Conservation (phyloP, 2,113 vertebrate genomes). For the Suricata suricatta region DNA sequence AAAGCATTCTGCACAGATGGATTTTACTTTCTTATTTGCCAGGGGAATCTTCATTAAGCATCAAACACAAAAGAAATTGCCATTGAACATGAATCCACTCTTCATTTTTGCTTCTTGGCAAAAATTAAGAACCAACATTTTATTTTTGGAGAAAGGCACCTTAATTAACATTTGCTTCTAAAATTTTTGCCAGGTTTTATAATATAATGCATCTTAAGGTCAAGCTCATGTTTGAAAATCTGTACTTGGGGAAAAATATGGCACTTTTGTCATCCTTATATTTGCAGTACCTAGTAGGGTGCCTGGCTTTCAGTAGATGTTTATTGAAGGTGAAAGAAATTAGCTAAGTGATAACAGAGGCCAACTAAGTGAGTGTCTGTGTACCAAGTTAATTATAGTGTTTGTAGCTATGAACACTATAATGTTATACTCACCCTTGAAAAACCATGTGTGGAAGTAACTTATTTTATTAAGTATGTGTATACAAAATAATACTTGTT, state of each 20-base stretch:
- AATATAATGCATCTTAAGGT: slow-evolving; percentile 19
- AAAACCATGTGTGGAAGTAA: background rate
- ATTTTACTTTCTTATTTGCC: slow-evolving; percentile 13
- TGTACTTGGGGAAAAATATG: background rate
- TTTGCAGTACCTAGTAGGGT: slow-evolving; percentile 18
- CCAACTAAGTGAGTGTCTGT: slow-evolving; percentile 44
- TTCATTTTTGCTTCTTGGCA: slow-evolving; percentile 44
- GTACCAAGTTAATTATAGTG: slow-evolving; percentile 48
- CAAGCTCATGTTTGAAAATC: slow-evolving; percentile 16
- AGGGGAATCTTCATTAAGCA: slow-evolving; percentile 56
- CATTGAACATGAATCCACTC: background rate
- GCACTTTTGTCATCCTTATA: slow-evolving; percentile 13
- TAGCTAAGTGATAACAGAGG: slow-evolving; percentile 54
- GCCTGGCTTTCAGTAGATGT: slow-evolving; percentile 34
- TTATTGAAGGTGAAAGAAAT: slow-evolving; percentile 69
- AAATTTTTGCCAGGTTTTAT: slow-evolving; percentile 1
- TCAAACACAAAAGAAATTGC: slow-evolving; percentile 40
- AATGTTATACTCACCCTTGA: slow-evolving; percentile 51
- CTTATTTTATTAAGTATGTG: slow-evolving; percentile 37
- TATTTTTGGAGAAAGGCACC: background rate
- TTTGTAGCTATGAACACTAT: slow-evolving; percentile 25
- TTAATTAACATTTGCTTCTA: slow-evolving; percentile 51
- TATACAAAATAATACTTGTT: slow-evolving; percentile 27
- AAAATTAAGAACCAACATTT: slow-evolving; percentile 4
- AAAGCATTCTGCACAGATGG: background rate